A percentile compares a stretch with the other conserved stretches of the same genome.
phyloP scores from a whole-genome alignment of 2,888 invertebrate genomes.

The Plebejus argus region DNA sequence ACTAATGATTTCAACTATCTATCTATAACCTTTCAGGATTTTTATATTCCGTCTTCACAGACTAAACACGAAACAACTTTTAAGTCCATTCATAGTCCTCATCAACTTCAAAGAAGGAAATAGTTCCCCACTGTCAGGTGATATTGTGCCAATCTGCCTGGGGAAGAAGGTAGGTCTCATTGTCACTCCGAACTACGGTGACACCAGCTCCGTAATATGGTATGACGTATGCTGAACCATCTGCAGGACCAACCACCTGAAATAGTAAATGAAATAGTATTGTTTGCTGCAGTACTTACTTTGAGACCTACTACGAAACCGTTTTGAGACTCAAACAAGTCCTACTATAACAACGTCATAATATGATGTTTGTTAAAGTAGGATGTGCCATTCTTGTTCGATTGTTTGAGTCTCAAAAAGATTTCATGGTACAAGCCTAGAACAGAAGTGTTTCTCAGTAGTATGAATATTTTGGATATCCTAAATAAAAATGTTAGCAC shows the following conservation, averaged over 20 bases:
- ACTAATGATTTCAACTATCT: not conserved
- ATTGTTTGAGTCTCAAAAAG: no score
- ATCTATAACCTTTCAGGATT: not conserved
- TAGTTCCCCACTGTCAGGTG: constrained; percentile 78
- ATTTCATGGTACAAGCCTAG: no score
- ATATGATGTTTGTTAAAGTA: no score
- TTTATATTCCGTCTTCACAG: not conserved
- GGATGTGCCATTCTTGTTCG: no score
- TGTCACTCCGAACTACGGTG: constrained; percentile 89
- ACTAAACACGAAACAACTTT: constrained; percentile 38
- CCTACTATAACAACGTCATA: no score
- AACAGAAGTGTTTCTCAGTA: no score
- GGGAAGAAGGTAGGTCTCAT: constrained; percentile 90
- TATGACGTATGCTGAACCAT: constrained; percentile 96
- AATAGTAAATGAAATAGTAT: constrained; percentile 36
- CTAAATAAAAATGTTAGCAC: not conserved
- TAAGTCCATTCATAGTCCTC: constrained; percentile 78
- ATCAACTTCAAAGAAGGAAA: constrained; percentile 67
- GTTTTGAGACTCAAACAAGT: no score
- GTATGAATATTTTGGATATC: no score
- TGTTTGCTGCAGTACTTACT: no score
- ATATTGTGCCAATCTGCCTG: constrained; percentile 88
- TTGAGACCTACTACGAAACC: no score
- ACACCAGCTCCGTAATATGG: constrained; percentile 96
- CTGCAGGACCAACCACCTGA: constrained; percentile 93